A percentile compares a stretch with the other conserved stretches of the same genome.
phyloP scores from a whole-genome alignment of 2,888 invertebrate genomes.

The Clepsis dumicolana region DNA sequence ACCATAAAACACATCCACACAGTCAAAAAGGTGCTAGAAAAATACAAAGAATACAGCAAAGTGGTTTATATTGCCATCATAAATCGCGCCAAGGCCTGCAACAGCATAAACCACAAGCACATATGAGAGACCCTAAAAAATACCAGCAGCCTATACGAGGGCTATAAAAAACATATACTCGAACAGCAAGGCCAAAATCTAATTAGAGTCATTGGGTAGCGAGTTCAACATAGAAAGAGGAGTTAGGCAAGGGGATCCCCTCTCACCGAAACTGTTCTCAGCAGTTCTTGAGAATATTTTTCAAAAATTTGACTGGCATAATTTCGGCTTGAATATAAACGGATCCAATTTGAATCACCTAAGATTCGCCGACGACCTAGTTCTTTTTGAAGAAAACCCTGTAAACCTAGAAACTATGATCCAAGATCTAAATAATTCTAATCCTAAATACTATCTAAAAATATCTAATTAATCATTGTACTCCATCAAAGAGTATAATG shows the following conservation, averaged over 20 bases:
- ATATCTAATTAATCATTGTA: too few relatives aligned
- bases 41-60: conserved; percentile 1
- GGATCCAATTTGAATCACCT: too few relatives aligned
- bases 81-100: background rate
- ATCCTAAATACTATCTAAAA: background rate
- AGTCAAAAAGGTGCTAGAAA: background rate
- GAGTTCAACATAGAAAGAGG: background rate
- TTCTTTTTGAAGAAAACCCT: too few relatives aligned
- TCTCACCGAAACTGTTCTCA: conserved; percentile 24
- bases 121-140: background rate
- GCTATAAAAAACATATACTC: background rate
- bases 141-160: background rate
- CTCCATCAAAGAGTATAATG: too few relatives aligned
- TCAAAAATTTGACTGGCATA: background rate
- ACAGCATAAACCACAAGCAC: background rate
- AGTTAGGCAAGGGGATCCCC: background rate
- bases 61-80: background rate
- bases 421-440: background rate
- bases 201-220: background rate
- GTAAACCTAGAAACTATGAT: background rate
- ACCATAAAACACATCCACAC: background rate
- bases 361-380: too few relatives aligned
- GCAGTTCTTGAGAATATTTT: conserved; percentile 29
- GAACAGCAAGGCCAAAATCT: background rate
- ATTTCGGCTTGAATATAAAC: background rate